Percentiles rank a stretch among this genome's conserved stretches.
phyloP scores from a whole-genome alignment of 2,797 vertebrate species.

The Phoebastria nigripes region DNA sequence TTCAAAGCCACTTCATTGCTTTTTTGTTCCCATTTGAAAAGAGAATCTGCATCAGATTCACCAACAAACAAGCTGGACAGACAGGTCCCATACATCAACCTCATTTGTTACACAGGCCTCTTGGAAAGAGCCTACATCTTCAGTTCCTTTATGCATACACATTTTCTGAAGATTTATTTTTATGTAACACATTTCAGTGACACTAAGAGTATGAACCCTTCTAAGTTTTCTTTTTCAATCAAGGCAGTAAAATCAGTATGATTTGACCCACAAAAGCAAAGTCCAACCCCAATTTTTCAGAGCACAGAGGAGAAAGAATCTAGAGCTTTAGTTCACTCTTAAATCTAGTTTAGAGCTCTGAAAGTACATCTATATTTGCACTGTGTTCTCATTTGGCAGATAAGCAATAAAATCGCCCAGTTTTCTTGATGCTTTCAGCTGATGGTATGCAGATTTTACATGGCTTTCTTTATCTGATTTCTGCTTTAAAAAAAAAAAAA shows the following conservation, averaged over 20 bases:
- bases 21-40: not conserved
- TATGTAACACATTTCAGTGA: not conserved
- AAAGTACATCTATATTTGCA: conserved; percentile 37
- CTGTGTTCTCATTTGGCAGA: not conserved
- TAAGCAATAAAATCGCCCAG: not conserved
- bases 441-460: conserved; percentile 45
- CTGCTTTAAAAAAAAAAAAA: not conserved
- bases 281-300: not conserved
- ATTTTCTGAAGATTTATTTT: not conserved
- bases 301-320: not conserved
- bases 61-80: not conserved
- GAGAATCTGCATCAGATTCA: not conserved
- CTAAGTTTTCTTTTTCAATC: not conserved
- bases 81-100: not conserved
- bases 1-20: not conserved
- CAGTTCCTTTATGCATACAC: not conserved
- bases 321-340: not conserved
- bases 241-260: not conserved
- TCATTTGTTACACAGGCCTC: not conserved
- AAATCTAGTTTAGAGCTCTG: conserved; percentile 4
- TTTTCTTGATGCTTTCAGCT: conserved; percentile 46
- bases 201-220: not conserved
- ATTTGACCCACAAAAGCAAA: not conserved
- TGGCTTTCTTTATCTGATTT: conserved; percentile 4
- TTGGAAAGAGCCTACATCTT: not conserved